These are phyloP conservation scores for Chiloscyllium punctatum DNA, from an alignment of 2,797 vertebrate species.

Conservation along the genomic window DNA sequence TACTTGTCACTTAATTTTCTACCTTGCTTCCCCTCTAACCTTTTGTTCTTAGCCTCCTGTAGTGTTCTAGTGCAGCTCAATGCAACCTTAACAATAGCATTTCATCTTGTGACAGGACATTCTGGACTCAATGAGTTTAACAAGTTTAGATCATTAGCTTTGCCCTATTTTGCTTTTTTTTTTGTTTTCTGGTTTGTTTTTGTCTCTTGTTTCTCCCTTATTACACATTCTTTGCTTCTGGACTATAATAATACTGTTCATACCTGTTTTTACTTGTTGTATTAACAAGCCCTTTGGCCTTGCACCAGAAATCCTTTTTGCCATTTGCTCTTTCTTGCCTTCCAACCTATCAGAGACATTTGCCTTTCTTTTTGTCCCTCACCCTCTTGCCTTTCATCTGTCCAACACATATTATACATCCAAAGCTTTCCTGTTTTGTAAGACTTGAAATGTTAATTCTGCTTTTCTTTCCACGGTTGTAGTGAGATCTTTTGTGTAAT, in stretches of 20 bases:
- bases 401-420: background rate
- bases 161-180: too few relatives aligned
- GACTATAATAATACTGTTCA: background rate
- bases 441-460: background rate
- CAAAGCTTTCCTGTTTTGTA: background rate
- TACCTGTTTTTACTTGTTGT: background rate
- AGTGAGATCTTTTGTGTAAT: background rate
- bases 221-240: too few relatives aligned
- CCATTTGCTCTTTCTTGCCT: background rate
- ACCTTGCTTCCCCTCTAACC: background rate
- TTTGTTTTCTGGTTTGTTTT: too few relatives aligned
- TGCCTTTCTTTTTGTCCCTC: too few relatives aligned
- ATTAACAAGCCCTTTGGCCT: background rate
- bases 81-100: background rate
- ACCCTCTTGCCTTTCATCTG: background rate
- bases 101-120: background rate
- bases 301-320: background rate
- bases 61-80: background rate
- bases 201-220: too few relatives aligned
- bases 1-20: background rate
- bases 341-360: background rate
- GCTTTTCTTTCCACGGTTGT: background rate
- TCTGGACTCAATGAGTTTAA: background rate
- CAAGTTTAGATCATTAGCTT: background rate
- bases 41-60: background rate